Base-by-base conservation (phyloP, 1,140 invertebrate genomes). In the Lepidurus packardi region DNA sequence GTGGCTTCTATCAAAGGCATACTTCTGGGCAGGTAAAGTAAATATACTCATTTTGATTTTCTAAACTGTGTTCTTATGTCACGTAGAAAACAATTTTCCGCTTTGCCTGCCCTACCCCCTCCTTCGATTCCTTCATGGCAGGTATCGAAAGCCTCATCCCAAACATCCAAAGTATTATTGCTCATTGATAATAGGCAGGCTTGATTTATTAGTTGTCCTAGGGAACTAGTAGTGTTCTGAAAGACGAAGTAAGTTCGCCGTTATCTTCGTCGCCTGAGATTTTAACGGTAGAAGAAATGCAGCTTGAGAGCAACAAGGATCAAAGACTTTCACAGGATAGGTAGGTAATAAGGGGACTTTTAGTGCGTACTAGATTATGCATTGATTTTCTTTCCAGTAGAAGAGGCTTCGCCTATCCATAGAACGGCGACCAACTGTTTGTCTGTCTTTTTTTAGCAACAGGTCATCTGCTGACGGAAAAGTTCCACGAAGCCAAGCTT, bases 121-220 rank as follows among this genome's bases (percentile, higher is more conserved):
- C 89, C 90, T 10, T 92, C 91, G 1, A 92, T 93, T 79, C 92
- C 92, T 41, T 87, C 90, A 10, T 93, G 92, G 92, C 92, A 93
- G 83, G 85, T 92, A 47, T 82, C 84, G 76, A 80, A 83, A 73
- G 79, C 84, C 16, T 83, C 82, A 16, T 65, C 53, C 79, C 84
- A 83, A 81, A 83, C 76, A 80, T 83, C 82, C 79, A 84, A 84
- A 78, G 86, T 86, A 81, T 76, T 82, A 43, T 82, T 75, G 10
- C 85, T 86, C 80, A 78, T 16, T 65, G 16, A 16, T n/a, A 21
- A 7, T 65, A 16, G 9, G 21, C 16, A 21, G 13, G 16, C 21
- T 65, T 65, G 53, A 65, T 65, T n/a, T n/a, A n/a, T 13, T 47
- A 11, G 10, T 13, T 11, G 6, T 65, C 21, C 21, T 16, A 65